Conservation (phyloP, 2,113 vertebrate genomes). For the Pteruthius melanotis region DNA sequence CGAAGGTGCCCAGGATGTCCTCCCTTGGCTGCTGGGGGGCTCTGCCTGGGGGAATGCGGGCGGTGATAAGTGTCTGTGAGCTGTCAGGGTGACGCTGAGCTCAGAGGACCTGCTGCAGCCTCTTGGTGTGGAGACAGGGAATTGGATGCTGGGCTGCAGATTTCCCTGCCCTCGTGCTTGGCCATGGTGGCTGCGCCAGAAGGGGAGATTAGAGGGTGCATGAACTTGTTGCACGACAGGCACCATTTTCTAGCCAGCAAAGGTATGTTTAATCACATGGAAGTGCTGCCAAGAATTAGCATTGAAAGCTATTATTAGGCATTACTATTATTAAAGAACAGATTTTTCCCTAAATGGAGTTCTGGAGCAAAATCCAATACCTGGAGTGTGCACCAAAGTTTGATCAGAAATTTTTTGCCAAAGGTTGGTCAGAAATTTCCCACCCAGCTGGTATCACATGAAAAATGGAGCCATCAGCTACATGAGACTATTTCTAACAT, state of each 20-base stretch:
- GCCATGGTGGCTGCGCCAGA: neutral
- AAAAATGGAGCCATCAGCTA: neutral
- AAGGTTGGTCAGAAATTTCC: neutral
- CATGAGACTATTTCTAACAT: neutral
- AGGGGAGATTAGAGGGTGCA: neutral
- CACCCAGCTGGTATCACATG: rapidly evolving
- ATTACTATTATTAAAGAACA: neutral
- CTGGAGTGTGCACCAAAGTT: neutral
- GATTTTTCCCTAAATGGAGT: neutral
- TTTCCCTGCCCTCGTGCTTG: neutral
- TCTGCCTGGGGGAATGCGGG: neutral
- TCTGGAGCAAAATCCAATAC: neutral
- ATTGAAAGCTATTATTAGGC: neutral
- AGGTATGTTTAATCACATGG: neutral
- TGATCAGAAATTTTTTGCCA: neutral
- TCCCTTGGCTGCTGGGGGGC: neutral
- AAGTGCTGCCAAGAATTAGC: neutral
- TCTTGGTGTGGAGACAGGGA: neutral
- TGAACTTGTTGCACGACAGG: neutral
- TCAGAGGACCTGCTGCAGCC: neutral
- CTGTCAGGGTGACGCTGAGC: neutral
- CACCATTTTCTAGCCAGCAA: neutral
- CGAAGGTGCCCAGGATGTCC: neutral
- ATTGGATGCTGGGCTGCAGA: neutral
- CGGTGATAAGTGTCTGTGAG: neutral